These are phyloP conservation scores for Baronia brevicornis DNA, from an alignment of 2,888 invertebrate genomes.

Conservation along the genomic window DNA sequence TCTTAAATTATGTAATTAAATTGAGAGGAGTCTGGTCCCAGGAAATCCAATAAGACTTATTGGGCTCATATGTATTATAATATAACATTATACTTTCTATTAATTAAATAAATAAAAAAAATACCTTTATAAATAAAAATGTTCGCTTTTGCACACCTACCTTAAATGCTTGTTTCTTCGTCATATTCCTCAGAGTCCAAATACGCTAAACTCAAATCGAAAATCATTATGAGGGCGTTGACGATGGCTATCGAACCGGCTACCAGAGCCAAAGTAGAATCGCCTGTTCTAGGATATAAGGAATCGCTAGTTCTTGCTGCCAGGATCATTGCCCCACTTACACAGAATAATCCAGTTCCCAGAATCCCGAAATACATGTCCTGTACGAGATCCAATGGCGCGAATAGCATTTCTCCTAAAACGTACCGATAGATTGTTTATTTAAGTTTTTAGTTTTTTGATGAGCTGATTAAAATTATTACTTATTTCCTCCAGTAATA, in stretches of 20 bases:
- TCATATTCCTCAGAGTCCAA: slow-evolving; percentile 65
- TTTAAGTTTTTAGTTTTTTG: slow-evolving; percentile 5
- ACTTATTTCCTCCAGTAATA: no score
- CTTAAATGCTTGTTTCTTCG: slow-evolving; percentile 54
- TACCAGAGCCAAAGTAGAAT: slow-evolving; percentile 37
- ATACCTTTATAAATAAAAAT: slow-evolving; percentile 4
- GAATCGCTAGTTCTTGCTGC: slow-evolving; percentile 34
- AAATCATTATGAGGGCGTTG: slow-evolving; percentile 50
- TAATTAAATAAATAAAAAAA: no score
- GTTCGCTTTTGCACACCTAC: slow-evolving; percentile 17
- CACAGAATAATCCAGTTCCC: slow-evolving; percentile 47
- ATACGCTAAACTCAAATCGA: slow-evolving; percentile 59
- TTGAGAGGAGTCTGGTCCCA: no score
- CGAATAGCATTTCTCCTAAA: slow-evolving; percentile 64
- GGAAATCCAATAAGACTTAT: no score
- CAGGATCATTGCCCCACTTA: slow-evolving; percentile 49
- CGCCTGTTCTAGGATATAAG: slow-evolving; percentile 47
- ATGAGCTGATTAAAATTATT: no score
- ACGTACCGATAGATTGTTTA: no score
- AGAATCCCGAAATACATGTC: slow-evolving; percentile 62
- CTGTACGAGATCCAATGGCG: slow-evolving; percentile 63
- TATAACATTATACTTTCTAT: no score
- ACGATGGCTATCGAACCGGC: slow-evolving; percentile 41
- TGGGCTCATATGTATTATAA: no score
- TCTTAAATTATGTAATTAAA: no score